Percentiles rank a stretch among this genome's conserved stretches.
Conservation (phyloP, 2,113 vertebrate genomes). For the Ptilorrhoa leucosticta region DNA sequence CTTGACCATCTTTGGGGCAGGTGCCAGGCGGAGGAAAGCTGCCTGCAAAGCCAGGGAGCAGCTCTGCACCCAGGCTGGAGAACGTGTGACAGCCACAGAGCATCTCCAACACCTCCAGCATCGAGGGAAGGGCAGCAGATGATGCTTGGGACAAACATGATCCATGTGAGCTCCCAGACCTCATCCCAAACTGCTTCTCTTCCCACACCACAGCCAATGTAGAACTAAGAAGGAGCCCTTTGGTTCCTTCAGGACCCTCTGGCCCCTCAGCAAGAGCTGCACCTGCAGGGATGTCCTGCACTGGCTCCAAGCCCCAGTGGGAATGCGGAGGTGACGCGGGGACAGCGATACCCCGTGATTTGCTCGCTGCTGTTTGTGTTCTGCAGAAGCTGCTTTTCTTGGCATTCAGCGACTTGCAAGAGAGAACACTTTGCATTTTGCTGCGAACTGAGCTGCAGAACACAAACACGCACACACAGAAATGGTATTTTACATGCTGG, state of each 20-base stretch:
- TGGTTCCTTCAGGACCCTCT: not conserved
- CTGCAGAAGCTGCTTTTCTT: constrained; percentile 36
- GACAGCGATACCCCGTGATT: not conserved
- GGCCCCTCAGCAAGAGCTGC: not conserved
- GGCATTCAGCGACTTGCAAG: not conserved
- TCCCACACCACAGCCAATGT: not conserved
- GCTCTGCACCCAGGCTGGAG: rapidly evolving
- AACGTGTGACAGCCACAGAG: not conserved
- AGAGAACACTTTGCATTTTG: not conserved
- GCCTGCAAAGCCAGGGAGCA: not conserved
- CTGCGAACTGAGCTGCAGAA: not conserved
- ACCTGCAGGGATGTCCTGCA: not conserved
- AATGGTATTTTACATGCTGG: not conserved
- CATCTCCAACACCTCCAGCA: not conserved
- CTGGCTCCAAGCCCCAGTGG: not conserved
- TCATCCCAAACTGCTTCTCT: not conserved
- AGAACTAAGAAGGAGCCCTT: not conserved
- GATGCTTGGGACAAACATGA: rapidly evolving
- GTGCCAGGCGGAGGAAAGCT: not conserved
- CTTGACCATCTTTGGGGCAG: rapidly evolving
- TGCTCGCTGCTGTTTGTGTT: not conserved
- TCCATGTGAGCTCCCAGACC: not conserved
- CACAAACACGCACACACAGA: not conserved
- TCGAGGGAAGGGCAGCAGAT: not conserved
- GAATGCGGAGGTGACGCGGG: not conserved